Conservation (phyloP, 1,140 invertebrate genomes). For the Zophobas atratus region DNA sequence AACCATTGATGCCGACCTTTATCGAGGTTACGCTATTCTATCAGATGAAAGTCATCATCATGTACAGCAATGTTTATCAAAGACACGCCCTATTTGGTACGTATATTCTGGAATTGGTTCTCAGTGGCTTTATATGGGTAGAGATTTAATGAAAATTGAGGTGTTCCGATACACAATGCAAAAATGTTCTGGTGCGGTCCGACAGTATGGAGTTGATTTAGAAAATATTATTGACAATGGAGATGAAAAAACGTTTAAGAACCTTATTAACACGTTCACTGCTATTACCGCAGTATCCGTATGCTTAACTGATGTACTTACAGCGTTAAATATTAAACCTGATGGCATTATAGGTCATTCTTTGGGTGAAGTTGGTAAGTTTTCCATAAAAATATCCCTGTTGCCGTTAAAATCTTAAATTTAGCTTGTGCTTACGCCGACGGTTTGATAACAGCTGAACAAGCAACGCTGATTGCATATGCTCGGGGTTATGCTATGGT, state of each 20-base stretch:
- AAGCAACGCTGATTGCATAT: constrained; percentile 87
- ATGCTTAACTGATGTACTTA: constrained; percentile 88
- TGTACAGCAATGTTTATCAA: constrained; percentile 62
- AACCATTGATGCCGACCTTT: constrained; percentile 71
- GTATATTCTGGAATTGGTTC: constrained; percentile 96
- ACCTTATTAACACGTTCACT: constrained; percentile 89
- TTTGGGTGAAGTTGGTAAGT: constrained; percentile 81
- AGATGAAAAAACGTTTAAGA: constrained; percentile 81
- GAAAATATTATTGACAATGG: constrained; percentile 82
- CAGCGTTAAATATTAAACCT: constrained; percentile 81
- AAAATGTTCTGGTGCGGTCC: constrained; percentile 81
- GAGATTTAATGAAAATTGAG: constrained; percentile 83
- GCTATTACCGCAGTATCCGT: constrained; percentile 94
- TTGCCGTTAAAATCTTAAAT: neutral
- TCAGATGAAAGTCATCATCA: constrained; percentile 33
- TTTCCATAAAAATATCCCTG: neutral
- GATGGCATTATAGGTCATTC: constrained; percentile 97
- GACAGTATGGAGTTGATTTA: constrained; percentile 84
- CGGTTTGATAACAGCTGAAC: constrained; percentile 84
- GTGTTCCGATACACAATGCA: constrained; percentile 83
- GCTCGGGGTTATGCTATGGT: constrained; percentile 87
- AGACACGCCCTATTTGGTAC: constrained; percentile 90
- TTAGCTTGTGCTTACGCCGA: constrained; percentile 90
- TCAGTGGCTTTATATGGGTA: constrained; percentile 95
- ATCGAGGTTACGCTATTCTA: constrained; percentile 69